Conservation (phyloP, 92 coral and sea anemone genomes). For the Meandrina meandrites region DNA sequence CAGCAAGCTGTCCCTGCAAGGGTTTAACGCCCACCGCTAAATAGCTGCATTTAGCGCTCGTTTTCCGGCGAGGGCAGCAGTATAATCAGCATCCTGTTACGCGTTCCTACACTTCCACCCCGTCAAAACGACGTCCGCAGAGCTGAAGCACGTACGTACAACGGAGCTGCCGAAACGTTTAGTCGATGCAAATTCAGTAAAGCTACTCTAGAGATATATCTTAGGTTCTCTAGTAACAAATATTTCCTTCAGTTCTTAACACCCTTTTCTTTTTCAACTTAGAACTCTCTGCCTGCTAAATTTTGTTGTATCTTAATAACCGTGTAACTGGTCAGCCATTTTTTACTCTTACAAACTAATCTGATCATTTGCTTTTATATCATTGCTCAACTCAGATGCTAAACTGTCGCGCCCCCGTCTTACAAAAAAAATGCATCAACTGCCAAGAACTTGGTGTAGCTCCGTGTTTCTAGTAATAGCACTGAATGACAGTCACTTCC, state of each 20-base stretch:
- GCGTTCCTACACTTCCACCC: neutral
- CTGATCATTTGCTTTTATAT: neutral
- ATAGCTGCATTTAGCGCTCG: neutral
- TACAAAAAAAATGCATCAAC: neutral
- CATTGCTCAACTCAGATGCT: neutral
- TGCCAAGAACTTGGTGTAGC: neutral
- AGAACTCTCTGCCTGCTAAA: neutral
- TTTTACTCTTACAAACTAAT: neutral
- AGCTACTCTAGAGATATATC: neutral
- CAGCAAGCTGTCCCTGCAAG: neutral
- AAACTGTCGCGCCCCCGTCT: neutral
- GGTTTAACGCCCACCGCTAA: neutral
- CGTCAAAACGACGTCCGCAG: neutral
- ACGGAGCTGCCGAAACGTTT: neutral
- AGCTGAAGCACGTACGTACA: neutral
- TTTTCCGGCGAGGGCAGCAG: neutral
- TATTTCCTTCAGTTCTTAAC: neutral
- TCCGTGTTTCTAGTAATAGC: neutral
- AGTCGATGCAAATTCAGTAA: neutral
- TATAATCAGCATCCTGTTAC: neutral
- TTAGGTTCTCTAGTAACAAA: neutral
- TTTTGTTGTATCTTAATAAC: neutral
- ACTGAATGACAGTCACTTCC: neutral
- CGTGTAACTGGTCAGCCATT: neutral
- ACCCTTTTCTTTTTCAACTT: neutral